Evolutionary conservation across 2,113 vertebrate genomes (phyloP).

Genomic region (Otocyon megalotis): DNA sequence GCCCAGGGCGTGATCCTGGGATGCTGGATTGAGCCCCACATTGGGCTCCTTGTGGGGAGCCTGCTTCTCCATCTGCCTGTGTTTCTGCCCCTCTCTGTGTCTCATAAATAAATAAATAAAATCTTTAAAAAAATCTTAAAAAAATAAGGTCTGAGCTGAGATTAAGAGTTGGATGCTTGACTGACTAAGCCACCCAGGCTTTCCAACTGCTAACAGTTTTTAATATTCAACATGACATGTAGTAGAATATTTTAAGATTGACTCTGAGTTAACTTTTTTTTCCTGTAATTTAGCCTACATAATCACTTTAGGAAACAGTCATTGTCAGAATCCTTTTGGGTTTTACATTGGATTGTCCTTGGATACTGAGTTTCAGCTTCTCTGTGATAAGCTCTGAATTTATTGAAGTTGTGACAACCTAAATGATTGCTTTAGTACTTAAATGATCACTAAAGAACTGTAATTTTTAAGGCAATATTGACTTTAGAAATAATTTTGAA

Average conservation of each 20-base stretch:
- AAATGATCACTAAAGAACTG: neutral
- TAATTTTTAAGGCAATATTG: constrained; percentile 10
- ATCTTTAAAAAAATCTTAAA: too few relatives aligned
- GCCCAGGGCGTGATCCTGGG: too few relatives aligned
- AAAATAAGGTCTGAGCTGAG: neutral
- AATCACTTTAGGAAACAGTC: neutral
- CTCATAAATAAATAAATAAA: too few relatives aligned
- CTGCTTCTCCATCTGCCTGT: too few relatives aligned
- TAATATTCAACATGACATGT: neutral
- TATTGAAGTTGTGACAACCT: constrained; percentile 9
- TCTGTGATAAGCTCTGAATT: constrained; percentile 42
- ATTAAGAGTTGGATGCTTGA: neutral
- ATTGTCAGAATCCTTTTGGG: neutral
- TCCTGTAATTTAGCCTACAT: neutral
- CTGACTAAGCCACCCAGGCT: neutral
- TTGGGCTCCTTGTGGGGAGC: too few relatives aligned
- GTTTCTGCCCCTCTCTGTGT: too few relatives aligned
- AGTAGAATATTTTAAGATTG: constrained; percentile 10
- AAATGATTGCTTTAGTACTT: neutral
- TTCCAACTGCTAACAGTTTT: neutral
- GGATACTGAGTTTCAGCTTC: neutral
- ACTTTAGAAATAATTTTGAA: constrained; percentile 30
- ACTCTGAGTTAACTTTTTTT: neutral
- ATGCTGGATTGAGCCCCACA: too few relatives aligned
- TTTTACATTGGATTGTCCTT: neutral